Evolutionary conservation across 2,113 vertebrate genomes (phyloP).

Genomic region (Dolichotis patagonum): DNA sequence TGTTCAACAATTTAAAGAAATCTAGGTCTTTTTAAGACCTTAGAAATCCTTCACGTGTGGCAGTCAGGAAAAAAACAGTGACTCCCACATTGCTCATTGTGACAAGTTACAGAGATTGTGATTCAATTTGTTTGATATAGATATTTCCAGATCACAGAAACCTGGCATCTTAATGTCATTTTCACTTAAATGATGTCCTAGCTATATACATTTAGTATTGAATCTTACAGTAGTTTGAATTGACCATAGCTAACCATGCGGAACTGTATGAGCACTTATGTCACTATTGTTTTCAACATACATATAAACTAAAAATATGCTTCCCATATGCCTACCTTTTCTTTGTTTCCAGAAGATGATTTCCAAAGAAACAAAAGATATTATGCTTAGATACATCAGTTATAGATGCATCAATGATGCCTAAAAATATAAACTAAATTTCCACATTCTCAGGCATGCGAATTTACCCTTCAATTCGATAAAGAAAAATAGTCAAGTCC

Average conservation of each 20-base stretch:
- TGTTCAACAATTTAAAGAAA: conserved; percentile 52
- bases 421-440: conserved; percentile 30
- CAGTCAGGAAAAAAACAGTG: neutral
- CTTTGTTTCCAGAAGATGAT: neutral
- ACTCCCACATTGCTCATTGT: conserved; percentile 8
- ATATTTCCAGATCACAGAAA: conserved; percentile 61
- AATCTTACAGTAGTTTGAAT: conserved; percentile 42
- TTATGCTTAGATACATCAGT: neutral
- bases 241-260: conserved; percentile 28
- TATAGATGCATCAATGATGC: neutral
- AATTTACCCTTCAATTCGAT: neutral
- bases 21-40: conserved; percentile 69
- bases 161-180: conserved; percentile 57
- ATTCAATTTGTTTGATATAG: conserved; percentile 48
- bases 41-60: conserved; percentile 56
- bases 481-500: neutral
- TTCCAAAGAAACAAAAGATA: neutral
- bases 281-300: neutral
- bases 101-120: conserved; percentile 58
- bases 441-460: conserved; percentile 20
- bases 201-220: neutral
- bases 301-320: neutral
- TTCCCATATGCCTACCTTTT: conserved; percentile 33
- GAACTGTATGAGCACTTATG: neutral
- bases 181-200: conserved; percentile 3